Percentiles rank a stretch among this genome's conserved stretches.
Conservation (phyloP, 1,140 invertebrate species). For the Diuraphis noxia region DNA sequence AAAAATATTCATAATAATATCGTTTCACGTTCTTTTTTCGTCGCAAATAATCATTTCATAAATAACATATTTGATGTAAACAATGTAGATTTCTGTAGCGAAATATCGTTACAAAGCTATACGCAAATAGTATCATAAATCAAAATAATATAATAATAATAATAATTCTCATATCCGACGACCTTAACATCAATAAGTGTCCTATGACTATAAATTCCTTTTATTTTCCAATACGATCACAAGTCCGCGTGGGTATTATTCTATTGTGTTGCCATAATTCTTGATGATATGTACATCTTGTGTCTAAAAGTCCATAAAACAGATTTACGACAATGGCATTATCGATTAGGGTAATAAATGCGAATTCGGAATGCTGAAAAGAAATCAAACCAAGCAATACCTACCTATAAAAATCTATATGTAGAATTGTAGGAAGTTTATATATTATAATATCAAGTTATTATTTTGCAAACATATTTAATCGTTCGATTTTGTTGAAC, state of each 20-base stretch:
- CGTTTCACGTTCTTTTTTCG: not conserved
- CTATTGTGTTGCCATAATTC: slow-evolving; percentile 45
- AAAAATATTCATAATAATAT: not conserved
- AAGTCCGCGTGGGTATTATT: slow-evolving; percentile 35
- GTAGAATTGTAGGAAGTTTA: not conserved
- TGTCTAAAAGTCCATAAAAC: slow-evolving; percentile 40
- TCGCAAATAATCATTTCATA: not conserved
- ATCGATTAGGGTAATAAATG: slow-evolving; percentile 33
- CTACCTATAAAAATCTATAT: not conserved
- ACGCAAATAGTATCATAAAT: slow-evolving; percentile 17
- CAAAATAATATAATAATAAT: slow-evolving; percentile 15
- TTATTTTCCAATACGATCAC: not conserved
- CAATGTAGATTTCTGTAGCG: not conserved
- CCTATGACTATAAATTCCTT: slow-evolving; percentile 15
- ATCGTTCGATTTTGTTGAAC: not conserved
- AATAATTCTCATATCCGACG: slow-evolving; percentile 8
- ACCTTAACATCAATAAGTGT: slow-evolving; percentile 38
- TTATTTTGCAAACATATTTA: not conserved
- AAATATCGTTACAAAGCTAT: not conserved
- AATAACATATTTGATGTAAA: not conserved
- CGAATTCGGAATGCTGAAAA: not conserved
- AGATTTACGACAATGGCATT: slow-evolving; percentile 36
- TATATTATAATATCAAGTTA: not conserved
- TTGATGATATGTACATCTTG: slow-evolving; percentile 40
- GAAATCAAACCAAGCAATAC: not conserved